Percentiles rank a stretch among this genome's conserved stretches.
phyloP scores from a whole-genome alignment of 2,888 invertebrate genomes.

The Reticulitermes lucifugus region DNA sequence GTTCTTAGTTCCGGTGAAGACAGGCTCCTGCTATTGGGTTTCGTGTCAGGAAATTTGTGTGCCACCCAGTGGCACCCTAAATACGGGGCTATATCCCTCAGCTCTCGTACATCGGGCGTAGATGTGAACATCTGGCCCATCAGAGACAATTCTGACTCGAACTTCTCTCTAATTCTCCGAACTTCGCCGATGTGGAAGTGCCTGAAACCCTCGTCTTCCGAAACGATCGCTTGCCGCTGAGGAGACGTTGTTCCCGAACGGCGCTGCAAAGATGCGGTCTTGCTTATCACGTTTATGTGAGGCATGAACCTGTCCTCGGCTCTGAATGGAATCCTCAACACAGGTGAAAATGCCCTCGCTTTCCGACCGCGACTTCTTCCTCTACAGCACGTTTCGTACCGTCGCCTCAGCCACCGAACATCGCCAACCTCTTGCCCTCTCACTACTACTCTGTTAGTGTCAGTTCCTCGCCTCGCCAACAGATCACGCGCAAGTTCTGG shows the following conservation, averaged over 20 bases:
- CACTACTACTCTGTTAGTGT: conserved; percentile 65
- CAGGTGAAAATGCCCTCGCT: conserved; percentile 71
- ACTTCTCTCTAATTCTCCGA: conserved; percentile 77
- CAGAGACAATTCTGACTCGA: conserved; percentile 76
- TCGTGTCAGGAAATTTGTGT: conserved; percentile 78
- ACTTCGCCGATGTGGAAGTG: conserved; percentile 74
- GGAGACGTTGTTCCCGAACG: conserved; percentile 50
- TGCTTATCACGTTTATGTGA: conserved; percentile 90
- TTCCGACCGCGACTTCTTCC: conserved; percentile 66
- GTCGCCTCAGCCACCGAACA: conserved; percentile 71
- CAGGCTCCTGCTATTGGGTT: conserved; percentile 64
- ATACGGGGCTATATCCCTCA: conserved; percentile 82
- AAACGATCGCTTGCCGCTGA: conserved; percentile 59
- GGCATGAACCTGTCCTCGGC: conserved; percentile 84
- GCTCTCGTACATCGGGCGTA: conserved; percentile 81
- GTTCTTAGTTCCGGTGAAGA: conserved; percentile 61
- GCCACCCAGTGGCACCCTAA: conserved; percentile 84
- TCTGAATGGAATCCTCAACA: conserved; percentile 72
- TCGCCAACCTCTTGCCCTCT: conserved; percentile 69
- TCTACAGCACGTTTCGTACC: conserved; percentile 69
- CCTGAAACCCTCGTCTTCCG: conserved; percentile 56
- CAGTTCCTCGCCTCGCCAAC: conserved; percentile 64
- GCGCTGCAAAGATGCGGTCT: conserved; percentile 77
- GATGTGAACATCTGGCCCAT: conserved; percentile 85
- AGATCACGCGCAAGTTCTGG: conserved; percentile 77